phyloP scores from a whole-genome alignment of 2,888 invertebrate genomes.

The Himalopsyche kuldschensis region DNA sequence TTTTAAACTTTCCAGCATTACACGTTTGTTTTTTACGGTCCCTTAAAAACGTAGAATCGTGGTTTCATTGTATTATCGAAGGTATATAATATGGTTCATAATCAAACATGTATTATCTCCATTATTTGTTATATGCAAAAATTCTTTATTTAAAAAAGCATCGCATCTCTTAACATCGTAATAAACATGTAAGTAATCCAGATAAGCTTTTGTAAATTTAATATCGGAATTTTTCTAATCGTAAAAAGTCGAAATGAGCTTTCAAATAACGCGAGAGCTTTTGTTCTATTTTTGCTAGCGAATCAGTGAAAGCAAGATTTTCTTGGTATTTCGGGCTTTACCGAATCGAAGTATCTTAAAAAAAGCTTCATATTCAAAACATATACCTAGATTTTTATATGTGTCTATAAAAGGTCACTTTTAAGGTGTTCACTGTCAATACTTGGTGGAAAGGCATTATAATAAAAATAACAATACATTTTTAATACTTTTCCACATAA shows the following conservation, averaged over 20 bases:
- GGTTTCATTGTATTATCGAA: too few species aligned
- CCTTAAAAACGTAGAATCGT: too few species aligned
- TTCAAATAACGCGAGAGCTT: background rate
- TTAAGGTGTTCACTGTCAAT: too few species aligned
- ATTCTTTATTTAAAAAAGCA: background rate
- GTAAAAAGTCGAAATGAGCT: background rate
- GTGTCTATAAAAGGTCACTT: too few species aligned
- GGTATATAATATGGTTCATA: background rate
- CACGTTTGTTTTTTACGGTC: too few species aligned
- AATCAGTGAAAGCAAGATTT: background rate
- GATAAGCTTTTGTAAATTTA: background rate
- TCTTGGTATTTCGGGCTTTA: background rate
- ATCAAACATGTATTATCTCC: background rate
- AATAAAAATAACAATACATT: too few species aligned
- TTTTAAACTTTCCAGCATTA: too few species aligned
- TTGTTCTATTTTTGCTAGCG: background rate
- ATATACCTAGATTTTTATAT: too few species aligned
- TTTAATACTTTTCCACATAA: too few species aligned
- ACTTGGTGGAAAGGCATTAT: too few species aligned
- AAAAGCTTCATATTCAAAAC: too few species aligned
- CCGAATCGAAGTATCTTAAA: background rate
- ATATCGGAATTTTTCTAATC: background rate
- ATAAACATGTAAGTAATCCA: background rate
- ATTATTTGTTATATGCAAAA: background rate
- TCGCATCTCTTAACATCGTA: background rate